Evolutionary conservation across 2,797 vertebrate species (phyloP).

Genomic region (Muraenolepis orangiensis): DNA sequence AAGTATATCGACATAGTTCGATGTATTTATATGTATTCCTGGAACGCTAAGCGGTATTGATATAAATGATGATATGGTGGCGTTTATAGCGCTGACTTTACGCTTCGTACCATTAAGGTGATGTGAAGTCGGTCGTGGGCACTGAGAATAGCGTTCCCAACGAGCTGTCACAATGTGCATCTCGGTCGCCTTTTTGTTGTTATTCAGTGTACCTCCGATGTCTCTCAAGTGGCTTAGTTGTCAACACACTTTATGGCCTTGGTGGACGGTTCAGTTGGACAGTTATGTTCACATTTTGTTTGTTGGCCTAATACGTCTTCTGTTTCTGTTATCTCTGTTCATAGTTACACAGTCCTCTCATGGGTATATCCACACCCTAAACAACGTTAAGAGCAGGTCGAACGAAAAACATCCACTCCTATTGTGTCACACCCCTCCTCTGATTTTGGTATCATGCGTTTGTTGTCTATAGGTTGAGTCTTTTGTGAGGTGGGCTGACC

Average conservation of each 20-base stretch:
- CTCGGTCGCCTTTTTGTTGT: background rate
- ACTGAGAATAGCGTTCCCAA: background rate
- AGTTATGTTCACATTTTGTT: background rate
- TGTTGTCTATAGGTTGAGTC: constrained; percentile 70
- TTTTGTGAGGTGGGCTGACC: constrained; percentile 74
- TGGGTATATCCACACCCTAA: background rate
- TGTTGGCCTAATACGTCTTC: background rate
- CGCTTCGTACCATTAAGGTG: background rate
- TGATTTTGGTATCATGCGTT: background rate
- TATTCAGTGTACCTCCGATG: background rate
- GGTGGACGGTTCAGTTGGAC: background rate
- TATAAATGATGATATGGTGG: background rate
- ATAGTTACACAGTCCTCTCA: background rate
- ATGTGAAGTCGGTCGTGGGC: background rate
- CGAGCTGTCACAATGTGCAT: background rate
- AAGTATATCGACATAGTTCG: background rate
- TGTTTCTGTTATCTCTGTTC: background rate
- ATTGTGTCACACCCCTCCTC: background rate
- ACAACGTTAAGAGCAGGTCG: background rate
- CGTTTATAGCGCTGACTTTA: background rate
- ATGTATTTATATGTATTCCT: background rate
- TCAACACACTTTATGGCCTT: background rate
- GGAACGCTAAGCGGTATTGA: background rate
- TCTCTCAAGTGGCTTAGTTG: background rate
- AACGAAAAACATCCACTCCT: background rate